Conservation (phyloP, 2,888 invertebrate species). For the Belgica antarctica region DNA sequence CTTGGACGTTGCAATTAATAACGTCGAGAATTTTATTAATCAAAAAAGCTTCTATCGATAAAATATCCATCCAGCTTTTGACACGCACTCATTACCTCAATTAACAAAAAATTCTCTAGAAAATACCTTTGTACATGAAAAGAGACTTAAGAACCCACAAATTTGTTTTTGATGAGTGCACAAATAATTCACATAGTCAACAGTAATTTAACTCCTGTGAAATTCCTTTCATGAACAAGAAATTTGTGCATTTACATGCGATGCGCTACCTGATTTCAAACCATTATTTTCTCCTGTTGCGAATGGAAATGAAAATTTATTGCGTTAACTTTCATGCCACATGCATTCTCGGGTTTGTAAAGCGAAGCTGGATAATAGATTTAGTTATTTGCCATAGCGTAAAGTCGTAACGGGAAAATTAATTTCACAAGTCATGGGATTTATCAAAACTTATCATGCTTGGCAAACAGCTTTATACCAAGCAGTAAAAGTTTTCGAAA, state of each 20-base stretch:
- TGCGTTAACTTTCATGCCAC: background rate
- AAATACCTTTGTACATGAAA: too few species aligned
- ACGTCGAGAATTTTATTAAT: too few species aligned
- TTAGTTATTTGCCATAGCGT: slow-evolving; percentile 5
- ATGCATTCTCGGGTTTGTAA: too few species aligned
- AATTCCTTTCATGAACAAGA: background rate
- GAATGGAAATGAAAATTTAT: slow-evolving; percentile 9
- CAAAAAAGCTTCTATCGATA: too few species aligned
- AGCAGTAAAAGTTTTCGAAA: background rate
- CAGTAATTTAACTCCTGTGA: too few species aligned
- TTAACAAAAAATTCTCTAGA: too few species aligned
- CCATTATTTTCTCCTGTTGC: background rate
- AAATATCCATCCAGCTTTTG: too few species aligned
- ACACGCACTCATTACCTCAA: too few species aligned
- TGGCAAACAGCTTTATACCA: too few species aligned
- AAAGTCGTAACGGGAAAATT: background rate
- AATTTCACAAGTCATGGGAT: background rate
- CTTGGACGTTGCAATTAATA: too few species aligned
- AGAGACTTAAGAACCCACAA: too few species aligned
- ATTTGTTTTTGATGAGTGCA: background rate
- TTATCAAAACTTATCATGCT: background rate
- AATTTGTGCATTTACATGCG: background rate
- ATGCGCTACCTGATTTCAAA: background rate
- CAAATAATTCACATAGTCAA: too few species aligned
- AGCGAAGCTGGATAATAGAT: slow-evolving; percentile 1